Base-by-base conservation (phyloP, 92 coral and sea anemone genomes). In the Diadumene lineata region DNA sequence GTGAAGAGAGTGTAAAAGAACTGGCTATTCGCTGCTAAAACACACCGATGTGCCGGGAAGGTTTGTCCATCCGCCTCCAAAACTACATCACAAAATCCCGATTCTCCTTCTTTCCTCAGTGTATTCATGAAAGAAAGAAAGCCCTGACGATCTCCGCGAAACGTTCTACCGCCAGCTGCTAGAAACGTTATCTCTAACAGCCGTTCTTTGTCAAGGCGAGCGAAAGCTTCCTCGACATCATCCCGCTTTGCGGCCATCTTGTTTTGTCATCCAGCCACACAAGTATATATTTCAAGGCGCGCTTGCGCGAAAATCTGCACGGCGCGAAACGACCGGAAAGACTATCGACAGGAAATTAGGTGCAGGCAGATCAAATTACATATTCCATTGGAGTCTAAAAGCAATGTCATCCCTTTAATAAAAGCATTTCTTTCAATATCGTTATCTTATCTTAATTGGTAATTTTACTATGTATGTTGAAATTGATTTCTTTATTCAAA, bases 21-120 rank as follows among this genome's bases (percentile, higher is more conserved):
- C 64, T 89, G 88, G 48, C 97, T 91, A 66, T 85, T 91, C n/a
- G 97, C 93, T 16, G 97, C 97, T 81, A 91, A 65, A 34, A 91
- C 83, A 53, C 82, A 88, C 22, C 97, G 92, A 58, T 91, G 97
- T 13, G 97, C 86, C 15, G 88, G 76, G 56, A 91, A 79, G 25
- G 72, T 66, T 70, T 75, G 76, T 13, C 83, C 90, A 19, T 91
- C 93, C 0, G 88, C 85, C 76, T 85, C 88, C 55, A 91, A 30
- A 50, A 68, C 80, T 11, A 88, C 90, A 70, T 91, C 97, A 69
- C 97, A 91, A 72, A 91, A 91, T 18, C 97, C 97, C 8, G 90
- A 73, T 43, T 88, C 88, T 28, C 93, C 97, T 71, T 91, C 88
- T 10, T 81, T 73, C 57, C 97, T 88, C 53, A 91, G 56, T 7